These are phyloP conservation scores for Cassiopea xamachana DNA, from an alignment of 30 jellyfish, hydroid and myxozoan species.

Conservation along the genomic window DNA sequence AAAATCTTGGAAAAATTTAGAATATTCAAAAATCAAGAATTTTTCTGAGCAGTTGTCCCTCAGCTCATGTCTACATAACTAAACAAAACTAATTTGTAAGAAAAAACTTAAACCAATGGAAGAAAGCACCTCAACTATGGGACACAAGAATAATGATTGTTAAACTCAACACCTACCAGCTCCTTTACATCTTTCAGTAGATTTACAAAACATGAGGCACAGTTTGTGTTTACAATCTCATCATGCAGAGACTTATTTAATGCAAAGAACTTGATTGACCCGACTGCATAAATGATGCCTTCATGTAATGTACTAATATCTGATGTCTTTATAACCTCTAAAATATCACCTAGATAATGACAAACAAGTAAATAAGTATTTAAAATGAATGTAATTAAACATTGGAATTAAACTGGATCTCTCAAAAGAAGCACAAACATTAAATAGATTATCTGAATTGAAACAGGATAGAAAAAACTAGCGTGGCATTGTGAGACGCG, in stretches of 20 bases:
- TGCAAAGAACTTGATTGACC: conserved; percentile 62
- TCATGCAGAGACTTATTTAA: conserved; percentile 50
- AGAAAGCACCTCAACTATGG: neutral
- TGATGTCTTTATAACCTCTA: conserved; percentile 32
- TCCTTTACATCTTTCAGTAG: conserved; percentile 11
- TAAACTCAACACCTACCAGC: conserved; percentile 22
- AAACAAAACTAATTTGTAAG: too few species aligned
- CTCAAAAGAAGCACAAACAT: too few species aligned
- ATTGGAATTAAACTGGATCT: too few species aligned
- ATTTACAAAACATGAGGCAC: conserved; percentile 47
- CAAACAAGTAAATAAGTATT: neutral
- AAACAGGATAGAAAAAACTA: too few species aligned
- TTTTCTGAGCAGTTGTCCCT: too few species aligned
- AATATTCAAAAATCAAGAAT: too few species aligned
- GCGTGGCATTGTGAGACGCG: too few species aligned
- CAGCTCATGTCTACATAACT: too few species aligned
- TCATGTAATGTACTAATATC: conserved; percentile 38
- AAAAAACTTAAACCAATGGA: neutral
- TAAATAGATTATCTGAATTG: too few species aligned
- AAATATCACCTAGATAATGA: conserved; percentile 31
- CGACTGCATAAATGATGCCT: conserved; percentile 70
- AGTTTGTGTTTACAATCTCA: conserved; percentile 38
- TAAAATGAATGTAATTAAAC: neutral
- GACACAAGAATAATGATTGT: neutral
- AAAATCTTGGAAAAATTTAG: too few species aligned